Percentiles rank a stretch among this genome's conserved stretches.
phyloP scores from a whole-genome alignment of 2,888 invertebrate genomes.

The Sphaerophoria rueppellii region DNA sequence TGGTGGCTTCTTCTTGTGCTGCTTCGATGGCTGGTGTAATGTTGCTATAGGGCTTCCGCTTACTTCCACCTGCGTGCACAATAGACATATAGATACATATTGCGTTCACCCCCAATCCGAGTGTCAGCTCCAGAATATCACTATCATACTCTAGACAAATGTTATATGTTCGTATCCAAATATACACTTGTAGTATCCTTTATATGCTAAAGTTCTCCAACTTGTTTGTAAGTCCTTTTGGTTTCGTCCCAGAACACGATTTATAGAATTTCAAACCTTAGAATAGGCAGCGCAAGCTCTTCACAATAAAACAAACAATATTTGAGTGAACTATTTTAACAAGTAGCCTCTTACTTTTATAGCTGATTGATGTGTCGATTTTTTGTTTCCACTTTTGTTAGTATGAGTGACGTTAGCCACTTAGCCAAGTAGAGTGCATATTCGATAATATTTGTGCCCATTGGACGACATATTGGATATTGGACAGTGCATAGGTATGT shows the following conservation, averaged over 20 bases:
- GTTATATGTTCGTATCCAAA: slow-evolving; percentile 23
- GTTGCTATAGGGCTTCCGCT: slow-evolving; percentile 61
- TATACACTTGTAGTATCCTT: slow-evolving; percentile 41
- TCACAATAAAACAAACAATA: slow-evolving; percentile 53
- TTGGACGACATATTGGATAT: slow-evolving; percentile 17
- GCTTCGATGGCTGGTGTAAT: slow-evolving; percentile 26
- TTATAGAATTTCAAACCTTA: background rate
- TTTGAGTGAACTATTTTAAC: slow-evolving; percentile 67
- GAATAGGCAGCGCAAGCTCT: slow-evolving; percentile 28
- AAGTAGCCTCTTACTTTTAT: slow-evolving; percentile 70
- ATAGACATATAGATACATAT: background rate
- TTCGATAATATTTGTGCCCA: slow-evolving; percentile 13
- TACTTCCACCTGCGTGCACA: slow-evolving; percentile 46
- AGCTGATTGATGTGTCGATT: slow-evolving; percentile 59
- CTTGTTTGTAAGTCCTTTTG: background rate
- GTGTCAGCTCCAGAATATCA: slow-evolving; percentile 21
- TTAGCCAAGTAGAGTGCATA: slow-evolving; percentile 26
- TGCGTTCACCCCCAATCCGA: background rate
- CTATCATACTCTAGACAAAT: slow-evolving; percentile 12
- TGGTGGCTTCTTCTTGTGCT: slow-evolving; percentile 55
- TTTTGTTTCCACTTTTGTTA: slow-evolving; percentile 1
- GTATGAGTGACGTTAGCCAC: slow-evolving; percentile 62
- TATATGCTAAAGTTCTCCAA: slow-evolving; percentile 13
- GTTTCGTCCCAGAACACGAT: background rate
- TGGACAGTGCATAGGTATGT: slow-evolving; percentile 42